Evolutionary conservation across 2,888 invertebrate genomes (phyloP), one percentile per base, ranked within the genome.

Genomic region (Beris morrisii): DNA sequence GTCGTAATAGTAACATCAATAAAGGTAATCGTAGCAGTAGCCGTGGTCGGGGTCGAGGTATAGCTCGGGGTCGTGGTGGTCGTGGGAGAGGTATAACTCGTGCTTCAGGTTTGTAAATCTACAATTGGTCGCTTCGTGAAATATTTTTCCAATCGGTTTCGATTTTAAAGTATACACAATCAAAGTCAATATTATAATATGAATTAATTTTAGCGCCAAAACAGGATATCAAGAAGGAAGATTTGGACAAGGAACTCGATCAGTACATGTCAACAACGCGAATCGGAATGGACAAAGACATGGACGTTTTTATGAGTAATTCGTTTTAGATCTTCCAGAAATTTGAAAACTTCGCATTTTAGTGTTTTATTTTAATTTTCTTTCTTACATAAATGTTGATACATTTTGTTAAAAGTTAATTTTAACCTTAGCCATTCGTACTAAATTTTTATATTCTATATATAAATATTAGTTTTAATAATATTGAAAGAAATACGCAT

Each of bases 241-340:
- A 88, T 74, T 76, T 90, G 64, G 90, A 90, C 73, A 83, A 83
- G n/a, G 87, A 90, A 73, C 76, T 90, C 43, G 90, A 90, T 72
- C 84, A 85, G 66, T 90, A 90, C 79, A 90, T 90, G 90, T 83
- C 88, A 4, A 84, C 85, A 72, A 86, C 86, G 30, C 38, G 38
- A 38, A 22, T 22, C 22, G 86, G 85, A 73, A 78, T 80, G 0
- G 81, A 61, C 12, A 22, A 22, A 22, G 54, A 54, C 11, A 45
- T 45, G 64, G 64, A 64, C 44, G 53, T 55, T 44, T 28, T 52
- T 13, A 28, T 28, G 53, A 48, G 12, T 48, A 48, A 48, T 22
- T 15, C 53, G 13, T 22, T 7, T 38, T 38, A 38, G 38, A 22
- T 38, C 38, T 7, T 38, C 38, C 5, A 38, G 5, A 7, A 38